Evolutionary conservation across 2,113 vertebrate genomes (phyloP).

Genomic region (Amblyopsis rosae): DNA sequence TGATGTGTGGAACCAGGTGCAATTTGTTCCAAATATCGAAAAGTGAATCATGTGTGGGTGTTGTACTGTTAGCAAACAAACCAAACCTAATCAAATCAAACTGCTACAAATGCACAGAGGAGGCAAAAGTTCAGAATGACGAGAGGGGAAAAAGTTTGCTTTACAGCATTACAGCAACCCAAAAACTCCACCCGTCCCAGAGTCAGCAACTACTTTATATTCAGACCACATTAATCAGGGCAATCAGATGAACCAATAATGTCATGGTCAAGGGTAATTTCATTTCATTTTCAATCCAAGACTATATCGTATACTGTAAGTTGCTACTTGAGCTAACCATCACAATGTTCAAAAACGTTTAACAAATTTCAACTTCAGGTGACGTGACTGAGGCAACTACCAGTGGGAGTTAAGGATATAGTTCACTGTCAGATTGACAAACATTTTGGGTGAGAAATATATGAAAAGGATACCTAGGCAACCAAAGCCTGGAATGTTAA

Average conservation of each 20-base stretch:
- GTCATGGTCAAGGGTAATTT: neutral
- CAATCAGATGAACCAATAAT: no score
- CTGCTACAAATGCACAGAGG: neutral
- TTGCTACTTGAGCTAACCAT: no score
- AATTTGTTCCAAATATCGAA: constrained; percentile 20
- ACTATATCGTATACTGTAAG: neutral
- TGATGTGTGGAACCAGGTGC: constrained; percentile 22
- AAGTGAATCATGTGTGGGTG: constrained; percentile 4
- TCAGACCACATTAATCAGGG: no score
- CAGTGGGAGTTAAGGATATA: no score
- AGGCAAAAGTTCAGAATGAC: neutral
- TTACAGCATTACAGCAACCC: no score
- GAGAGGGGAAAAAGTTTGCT: no score
- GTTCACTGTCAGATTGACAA: no score
- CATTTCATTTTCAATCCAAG: constrained; percentile 1
- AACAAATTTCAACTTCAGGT: no score
- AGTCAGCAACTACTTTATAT: neutral
- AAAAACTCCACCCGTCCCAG: neutral
- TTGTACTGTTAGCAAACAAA: constrained; percentile 7
- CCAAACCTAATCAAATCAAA: constrained; percentile 1
- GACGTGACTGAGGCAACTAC: no score
- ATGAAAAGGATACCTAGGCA: no score
- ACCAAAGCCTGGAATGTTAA: no score
- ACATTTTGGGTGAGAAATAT: no score
- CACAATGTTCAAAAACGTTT: neutral